Evolutionary conservation across 1,140 invertebrate species (phyloP), one percentile per base, ranked within the genome.

Genomic region (Lineus longissimus): DNA sequence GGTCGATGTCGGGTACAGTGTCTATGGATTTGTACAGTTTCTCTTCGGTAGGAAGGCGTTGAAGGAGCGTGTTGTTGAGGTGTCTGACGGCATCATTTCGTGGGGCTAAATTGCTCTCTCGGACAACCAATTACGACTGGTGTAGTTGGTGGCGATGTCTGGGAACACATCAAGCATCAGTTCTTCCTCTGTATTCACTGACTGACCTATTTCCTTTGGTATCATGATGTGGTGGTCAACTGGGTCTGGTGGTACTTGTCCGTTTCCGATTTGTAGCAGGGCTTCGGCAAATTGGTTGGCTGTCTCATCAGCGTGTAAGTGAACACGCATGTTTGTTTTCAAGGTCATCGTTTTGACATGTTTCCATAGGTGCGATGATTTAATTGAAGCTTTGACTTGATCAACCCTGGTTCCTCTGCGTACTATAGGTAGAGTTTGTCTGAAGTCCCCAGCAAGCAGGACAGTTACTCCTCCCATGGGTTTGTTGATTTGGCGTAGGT

Each of bases 61-160:
- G 19, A 30, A 72, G 33, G 4, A 70, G 55, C 22, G 62, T 27
- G 6, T 70, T 30, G 62, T 72, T 72, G n/a, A 64, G 29, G 23
- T 40, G 30, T 22, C 67, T 23, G 19, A 64, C 60, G 27, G 30
- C 41, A 15, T 19, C 40, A 57, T 75, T 71, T 30, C 63, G 59
- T 40, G 63, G 56, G 15, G 58, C 47, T 11, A 51, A n/a, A 51
- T 51, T 7, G 47, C 47, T 23, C 47, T 6, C n/a, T 51, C 6
- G n/a, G 47, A 19, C 25, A 51, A 27, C 47, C 47, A 51, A 27
- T n/a, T n/a, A 9, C 9, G 6, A 23, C 25, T 4, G 9, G 6
- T 19, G 47, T 51, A 51, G 47, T 51, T 51, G 19, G 4, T 4
- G 25, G 6, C 9, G 4, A 51, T 4, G 47, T 51, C 47, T 9